phyloP scores from a whole-genome alignment of 2,113 vertebrate species.

The Struthio camelus region DNA sequence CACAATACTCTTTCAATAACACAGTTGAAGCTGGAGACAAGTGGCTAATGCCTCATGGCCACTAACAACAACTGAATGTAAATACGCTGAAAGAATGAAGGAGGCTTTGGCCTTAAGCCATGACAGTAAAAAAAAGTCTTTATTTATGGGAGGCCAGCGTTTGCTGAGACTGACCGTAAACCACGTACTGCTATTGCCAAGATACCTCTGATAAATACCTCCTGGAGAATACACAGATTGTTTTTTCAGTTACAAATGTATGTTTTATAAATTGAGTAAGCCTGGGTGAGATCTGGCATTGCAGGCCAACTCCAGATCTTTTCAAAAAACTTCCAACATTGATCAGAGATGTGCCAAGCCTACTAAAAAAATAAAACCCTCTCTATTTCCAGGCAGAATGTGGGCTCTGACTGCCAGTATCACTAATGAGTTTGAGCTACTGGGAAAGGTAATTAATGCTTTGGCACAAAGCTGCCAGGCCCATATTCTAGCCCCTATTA shows the following conservation, averaged over 20 bases:
- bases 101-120: slow-evolving; percentile 14
- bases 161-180: slow-evolving; percentile 50
- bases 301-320: not conserved
- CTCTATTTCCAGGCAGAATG: not conserved
- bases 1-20: not conserved
- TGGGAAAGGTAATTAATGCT: not conserved
- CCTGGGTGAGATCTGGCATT: not conserved
- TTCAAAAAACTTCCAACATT: not conserved
- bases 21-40: slow-evolving; percentile 20
- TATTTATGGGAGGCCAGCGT: slow-evolving; percentile 10
- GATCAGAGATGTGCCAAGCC: not conserved
- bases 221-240: not conserved
- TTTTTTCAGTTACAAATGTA: not conserved
- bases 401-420: not conserved
- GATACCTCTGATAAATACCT: not conserved
- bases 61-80: slow-evolving; percentile 16
- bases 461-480: not conserved
- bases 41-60: not conserved
- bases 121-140: slow-evolving; percentile 7
- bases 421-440: not conserved
- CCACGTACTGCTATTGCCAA: not conserved
- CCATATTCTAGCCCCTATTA: not conserved
- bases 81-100: not conserved
- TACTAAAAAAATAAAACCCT: not conserved
- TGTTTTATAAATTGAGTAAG: slow-evolving; percentile 26